These are phyloP conservation scores for Melanostoma scalare DNA, from an alignment of 2,888 invertebrate species.

Conservation along the genomic window DNA sequence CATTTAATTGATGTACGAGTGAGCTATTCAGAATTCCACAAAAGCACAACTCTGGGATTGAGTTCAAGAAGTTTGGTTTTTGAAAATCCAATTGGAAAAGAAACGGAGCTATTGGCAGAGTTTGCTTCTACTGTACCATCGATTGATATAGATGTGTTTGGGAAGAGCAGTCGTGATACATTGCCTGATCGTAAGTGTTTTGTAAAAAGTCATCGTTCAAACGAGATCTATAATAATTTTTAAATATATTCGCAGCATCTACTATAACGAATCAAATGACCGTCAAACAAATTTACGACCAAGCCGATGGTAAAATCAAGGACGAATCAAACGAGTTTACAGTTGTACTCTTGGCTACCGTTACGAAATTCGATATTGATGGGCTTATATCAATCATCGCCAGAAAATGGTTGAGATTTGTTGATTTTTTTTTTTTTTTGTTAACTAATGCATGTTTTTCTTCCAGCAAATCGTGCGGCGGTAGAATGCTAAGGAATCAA, in stretches of 20 bases:
- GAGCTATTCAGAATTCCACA: slow-evolving; percentile 84
- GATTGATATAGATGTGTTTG: slow-evolving; percentile 73
- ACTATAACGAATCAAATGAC: slow-evolving; percentile 85
- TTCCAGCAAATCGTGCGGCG: slow-evolving; percentile 76
- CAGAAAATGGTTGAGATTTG: slow-evolving; percentile 82
- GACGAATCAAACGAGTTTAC: slow-evolving; percentile 85
- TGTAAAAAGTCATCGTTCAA: not conserved
- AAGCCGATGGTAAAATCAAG: slow-evolving; percentile 80
- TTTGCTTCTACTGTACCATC: slow-evolving; percentile 74
- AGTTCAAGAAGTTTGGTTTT: slow-evolving; percentile 86
- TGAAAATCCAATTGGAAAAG: slow-evolving; percentile 87
- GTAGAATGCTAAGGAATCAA: slow-evolving; percentile 71
- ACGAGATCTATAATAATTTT: not conserved
- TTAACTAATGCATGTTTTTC: not conserved
- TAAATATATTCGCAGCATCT: slow-evolving; percentile 80
- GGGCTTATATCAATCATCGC: slow-evolving; percentile 81
- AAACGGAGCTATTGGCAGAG: slow-evolving; percentile 83
- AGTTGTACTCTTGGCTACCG: slow-evolving; percentile 86
- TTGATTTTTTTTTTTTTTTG: not conserved
- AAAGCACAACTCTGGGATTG: slow-evolving; percentile 83
- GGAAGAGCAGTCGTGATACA: slow-evolving; percentile 64
- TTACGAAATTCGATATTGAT: slow-evolving; percentile 89
- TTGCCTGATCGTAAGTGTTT: slow-evolving; percentile 81
- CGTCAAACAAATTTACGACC: slow-evolving; percentile 84
- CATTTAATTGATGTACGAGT: slow-evolving; percentile 88